Evolutionary conservation across 2,797 vertebrate species (phyloP), one percentile per base, ranked within the genome.

Genomic region (Sebastes jordani): DNA sequence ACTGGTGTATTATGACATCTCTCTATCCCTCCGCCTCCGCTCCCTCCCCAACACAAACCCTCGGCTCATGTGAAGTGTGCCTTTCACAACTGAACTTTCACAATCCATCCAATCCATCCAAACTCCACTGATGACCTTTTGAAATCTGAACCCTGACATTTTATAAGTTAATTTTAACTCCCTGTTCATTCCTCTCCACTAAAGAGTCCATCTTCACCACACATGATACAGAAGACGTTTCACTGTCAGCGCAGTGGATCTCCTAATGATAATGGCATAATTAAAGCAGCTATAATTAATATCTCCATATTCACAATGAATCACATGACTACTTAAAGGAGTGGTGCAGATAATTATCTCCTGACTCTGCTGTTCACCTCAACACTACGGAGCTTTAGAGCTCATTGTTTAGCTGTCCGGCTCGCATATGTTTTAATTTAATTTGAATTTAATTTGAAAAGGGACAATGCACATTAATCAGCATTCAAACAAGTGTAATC

Each of bases 101-200:
- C 83, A 89, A 82, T 83, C 14, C 84, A 22, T 81, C 23, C 23
- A 23, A 23, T 23, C 23, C 23, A 23, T 23, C 23, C 23, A 23
- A 23, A 23, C 78, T 88, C 83, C 64, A 79, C 6, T 75, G 34
- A 20, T 93, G 93, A 92, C 94, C 89, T 95, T 96, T 93, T 82
- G 79, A 91, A 61, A 85, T 76, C 60, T 95, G 95, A 94, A 95
- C 96, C 93, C 91, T 96, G 95, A 93, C 95, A 92, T 96, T 96
- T 92, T 79, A 69, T n/a, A 54, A 83, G 94, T 93, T 96, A 96
- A 96, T 94, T 96, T 95, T 95, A 96, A 93, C 95, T 90, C 81
- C 71, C 70, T 81, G 84, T 85, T 88, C 88, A 79, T 88, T 93
- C 93, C 85, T 79, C 67, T 84, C 55, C 42, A 25, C 74, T 62